These are phyloP conservation scores for Lates calcarifer DNA, from an alignment of 2,113 vertebrate genomes.

Conservation along the genomic window DNA sequence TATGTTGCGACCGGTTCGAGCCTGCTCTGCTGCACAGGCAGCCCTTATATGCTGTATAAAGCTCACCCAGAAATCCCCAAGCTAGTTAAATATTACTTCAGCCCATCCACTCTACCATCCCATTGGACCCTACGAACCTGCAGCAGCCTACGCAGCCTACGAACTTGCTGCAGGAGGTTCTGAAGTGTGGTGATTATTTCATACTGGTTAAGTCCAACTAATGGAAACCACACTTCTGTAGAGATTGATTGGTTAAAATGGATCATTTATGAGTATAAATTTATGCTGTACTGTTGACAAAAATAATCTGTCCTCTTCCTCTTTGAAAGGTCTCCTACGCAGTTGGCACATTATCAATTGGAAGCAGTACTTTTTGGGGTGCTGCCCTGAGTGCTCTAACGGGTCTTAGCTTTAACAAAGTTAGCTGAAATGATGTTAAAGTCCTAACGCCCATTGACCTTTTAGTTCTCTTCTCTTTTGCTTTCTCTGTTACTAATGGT, in stretches of 20 bases:
- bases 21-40: constrained; percentile 54
- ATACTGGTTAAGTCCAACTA: neutral
- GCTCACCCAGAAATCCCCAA: constrained; percentile 49
- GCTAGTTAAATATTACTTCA: constrained; percentile 58
- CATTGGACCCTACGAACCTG: no score
- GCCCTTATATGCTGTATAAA: constrained; percentile 50
- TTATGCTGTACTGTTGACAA: neutral
- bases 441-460: neutral
- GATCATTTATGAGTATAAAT: constrained; percentile 15
- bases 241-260: neutral
- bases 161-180: neutral
- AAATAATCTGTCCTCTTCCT: neutral
- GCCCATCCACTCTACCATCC: constrained; percentile 34
- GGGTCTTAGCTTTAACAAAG: neutral
- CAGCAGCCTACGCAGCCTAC: no score
- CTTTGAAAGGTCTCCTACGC: neutral
- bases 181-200: neutral
- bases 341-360: neutral
- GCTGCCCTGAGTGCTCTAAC: neutral
- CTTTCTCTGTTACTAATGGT: constrained; percentile 33
- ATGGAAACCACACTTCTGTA: neutral
- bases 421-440: constrained; percentile 33
- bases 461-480: neutral
- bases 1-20: constrained; percentile 60
- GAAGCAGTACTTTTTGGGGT: neutral